A percentile compares a stretch with the other conserved stretches of the same genome.
Conservation (phyloP, 2,113 vertebrate species). For the Channa maculata region DNA sequence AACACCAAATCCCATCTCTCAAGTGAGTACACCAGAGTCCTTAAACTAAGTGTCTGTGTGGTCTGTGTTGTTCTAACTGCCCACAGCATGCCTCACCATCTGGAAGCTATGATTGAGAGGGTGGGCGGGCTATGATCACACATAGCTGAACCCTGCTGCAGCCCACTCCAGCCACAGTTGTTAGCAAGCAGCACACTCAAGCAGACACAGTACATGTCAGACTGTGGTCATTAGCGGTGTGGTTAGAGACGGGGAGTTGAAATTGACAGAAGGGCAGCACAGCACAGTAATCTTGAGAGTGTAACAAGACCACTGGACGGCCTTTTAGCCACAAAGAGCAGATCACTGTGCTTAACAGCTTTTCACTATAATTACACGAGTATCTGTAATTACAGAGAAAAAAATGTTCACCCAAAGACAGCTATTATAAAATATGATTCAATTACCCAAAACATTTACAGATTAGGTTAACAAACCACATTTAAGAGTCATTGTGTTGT, state of each 20-base stretch:
- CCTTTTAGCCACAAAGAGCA: conserved; percentile 7
- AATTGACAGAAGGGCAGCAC: background rate
- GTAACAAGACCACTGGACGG: background rate
- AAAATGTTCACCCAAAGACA: background rate
- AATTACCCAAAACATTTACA: conserved; percentile 27
- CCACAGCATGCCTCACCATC: conserved; percentile 64
- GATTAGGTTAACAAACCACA: conserved; percentile 17
- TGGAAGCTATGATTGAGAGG: conserved; percentile 71
- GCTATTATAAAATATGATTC: background rate
- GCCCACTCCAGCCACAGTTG: conserved; percentile 58
- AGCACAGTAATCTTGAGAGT: conserved; percentile 2
- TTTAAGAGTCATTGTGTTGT: conserved; percentile 46
- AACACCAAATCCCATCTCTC: conserved; percentile 45
- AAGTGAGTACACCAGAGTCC: conserved; percentile 37
- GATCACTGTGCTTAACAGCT: background rate
- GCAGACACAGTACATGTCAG: conserved; percentile 49
- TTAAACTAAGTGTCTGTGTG: conserved; percentile 59
- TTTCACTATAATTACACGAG: conserved; percentile 7
- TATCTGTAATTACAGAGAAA: background rate
- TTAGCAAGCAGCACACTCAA: conserved; percentile 46
- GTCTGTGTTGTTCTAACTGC: conserved; percentile 60
- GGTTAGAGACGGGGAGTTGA: conserved; percentile 19
- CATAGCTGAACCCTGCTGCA: conserved; percentile 70
- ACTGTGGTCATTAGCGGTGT: conserved; percentile 43
- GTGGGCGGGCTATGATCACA: conserved; percentile 63